Evolutionary conservation across 2,113 vertebrate genomes (phyloP), one percentile per base, ranked within the genome.

Genomic region (Calidris pygmaea): DNA sequence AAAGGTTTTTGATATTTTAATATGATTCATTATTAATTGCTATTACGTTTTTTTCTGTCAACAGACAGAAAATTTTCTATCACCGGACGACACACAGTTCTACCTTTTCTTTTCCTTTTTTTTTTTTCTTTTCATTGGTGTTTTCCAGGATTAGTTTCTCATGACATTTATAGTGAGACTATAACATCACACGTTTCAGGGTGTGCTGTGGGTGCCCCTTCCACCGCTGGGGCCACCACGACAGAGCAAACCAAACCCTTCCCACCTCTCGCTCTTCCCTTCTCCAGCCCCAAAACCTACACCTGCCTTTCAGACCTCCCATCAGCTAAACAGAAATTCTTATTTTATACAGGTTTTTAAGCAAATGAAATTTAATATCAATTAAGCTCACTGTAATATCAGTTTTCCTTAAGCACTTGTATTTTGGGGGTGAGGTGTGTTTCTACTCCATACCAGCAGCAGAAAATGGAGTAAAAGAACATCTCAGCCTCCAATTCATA

Each of bases 1-100:
- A 4, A 55, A 73, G n/a, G 15, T 8, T 2, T 63, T 26, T 76
- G 68, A 87, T 73, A 39, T 32, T n/a, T 26, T 14, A 11, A 10
- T 29, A 12, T 0, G 0, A 39, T 20, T 67, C 59, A 7, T 30
- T 50, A 0, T 24, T 72, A 32, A 62, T 21, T 2, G 0, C 15
- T 32, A 1, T 4, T 30, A 3, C 17, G 5, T n/a, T 10, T 75
- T 74, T 75, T 66, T 16, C 45, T 75, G 8, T n/a, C 24, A 5
- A 30, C 55, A 83, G 71, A 58, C 9, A 85, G 55, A 78, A 68
- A 58, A 18, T 52, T 48, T 6, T 60, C 66, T 62, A 10, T 56
- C 67, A 22, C 21, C 58, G 43, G 59, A 14, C 24, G 15, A 72
- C 26, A 48, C 37, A 59, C 11, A 8, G 59, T 73, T 26, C 26